Evolutionary conservation across 2,888 invertebrate genomes (phyloP), one percentile per base, ranked within the genome.

Genomic region (Dione juno): DNA sequence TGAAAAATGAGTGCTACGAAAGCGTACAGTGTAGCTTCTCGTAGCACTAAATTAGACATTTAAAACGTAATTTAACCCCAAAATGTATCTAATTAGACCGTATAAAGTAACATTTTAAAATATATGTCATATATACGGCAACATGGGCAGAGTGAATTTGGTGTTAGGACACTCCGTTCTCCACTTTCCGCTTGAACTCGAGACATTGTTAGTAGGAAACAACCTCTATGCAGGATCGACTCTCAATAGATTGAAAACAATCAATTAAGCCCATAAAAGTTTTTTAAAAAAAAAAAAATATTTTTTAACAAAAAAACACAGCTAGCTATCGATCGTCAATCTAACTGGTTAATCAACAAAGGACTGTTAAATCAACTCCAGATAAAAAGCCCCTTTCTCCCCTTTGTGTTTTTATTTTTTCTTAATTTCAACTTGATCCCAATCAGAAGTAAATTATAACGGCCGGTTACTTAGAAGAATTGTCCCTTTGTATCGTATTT

Each of bases 361-460:
- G 73, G 67, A 57, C 83, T 88, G 90, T 88, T 86, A 88, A 91
- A 91, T 92, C 92, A 91, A 87, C 84, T 82, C 79, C 81, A 84
- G 89, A 90, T 90, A 89, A 91, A 89, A 83, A 78, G 77, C 78
- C 77, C 76, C 73, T 78, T 69, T 71, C 76, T 5, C 28, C 28
- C 28, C 5, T 88, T 90, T 89, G 88, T 88, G 81, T 83, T 88
- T 89, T 90, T 92, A 89, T 91, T 92, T 92, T 92, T 92, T 93
- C 91, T 92, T 93, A 92, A 92, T 93, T 93, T 90, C 87, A 82
- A 88, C 82, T 89, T 90, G 92, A 93, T 93, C 90, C 84, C 91
- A 92, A 93, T 93, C 92, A 90, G 86, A 85, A 88, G 89, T 91
- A 92, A 92, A 92, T 92, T 92, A 91, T 92, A 92, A 92, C 89